Base-by-base conservation (phyloP, 2,797 vertebrate genomes). In the Cyprinella venusta region DNA sequence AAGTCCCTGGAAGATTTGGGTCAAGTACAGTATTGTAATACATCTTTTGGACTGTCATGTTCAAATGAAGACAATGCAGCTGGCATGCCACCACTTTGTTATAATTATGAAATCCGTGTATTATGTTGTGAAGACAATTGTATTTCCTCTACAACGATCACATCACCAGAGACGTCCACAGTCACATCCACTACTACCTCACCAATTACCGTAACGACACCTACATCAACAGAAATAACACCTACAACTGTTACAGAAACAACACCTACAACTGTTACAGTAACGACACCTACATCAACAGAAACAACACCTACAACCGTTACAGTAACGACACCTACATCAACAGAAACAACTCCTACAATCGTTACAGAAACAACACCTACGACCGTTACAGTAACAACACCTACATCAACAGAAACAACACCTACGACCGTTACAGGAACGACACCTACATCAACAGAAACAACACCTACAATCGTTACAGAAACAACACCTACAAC, bases 101-200 rank as follows among this genome's bases (percentile, higher is more conserved):
- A 79, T 4, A 93, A 97, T 69, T 97, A 96, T 18, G 91, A 97
- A 92, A 94, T 97, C 33, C 89, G 87, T 83, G 65, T 95, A 0
- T 79, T 80, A 21, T 96, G 95, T 80, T 97, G 96, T 71, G 26
- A 6, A 63, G 0, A 91, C 48, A 26, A 2, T 2, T 74, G 71
- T 19, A 21, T 8, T 80, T 80, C 30, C 33, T 71, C 84, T 5
- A 40, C 0, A 74, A 36, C 59, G 8, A 40, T 40, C 38, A 30
- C 38, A 56, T 56, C 79, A 24, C 21, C 59, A 80, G 6, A 69
- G 38, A 38, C 50, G n/a, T n/a, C n/a, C n/a, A n/a, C n/a, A n/a
- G n/a, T n/a, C n/a, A n/a, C n/a, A n/a, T n/a, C n/a, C n/a, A n/a
- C n/a, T n/a, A n/a, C n/a, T n/a, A n/a, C n/a, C n/a, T n/a, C n/a